A percentile compares a stretch with the other conserved stretches of the same genome.
phyloP scores from a whole-genome alignment of 2,113 vertebrate genomes.

The Dendrocopos noguchii region DNA sequence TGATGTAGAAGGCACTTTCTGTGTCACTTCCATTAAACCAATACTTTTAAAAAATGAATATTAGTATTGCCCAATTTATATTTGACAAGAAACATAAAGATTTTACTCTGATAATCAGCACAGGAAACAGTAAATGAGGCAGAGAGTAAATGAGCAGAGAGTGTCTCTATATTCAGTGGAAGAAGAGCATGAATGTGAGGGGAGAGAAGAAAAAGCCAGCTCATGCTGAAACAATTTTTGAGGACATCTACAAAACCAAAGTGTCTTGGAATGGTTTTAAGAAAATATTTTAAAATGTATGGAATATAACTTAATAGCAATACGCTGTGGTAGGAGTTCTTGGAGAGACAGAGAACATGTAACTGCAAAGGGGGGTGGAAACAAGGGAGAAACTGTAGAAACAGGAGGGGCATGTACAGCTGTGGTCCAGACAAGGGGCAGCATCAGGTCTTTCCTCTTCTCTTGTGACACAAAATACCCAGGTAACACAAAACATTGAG shows the following conservation, averaged over 20 bases:
- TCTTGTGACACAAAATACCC: neutral
- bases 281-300: neutral
- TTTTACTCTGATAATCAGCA: neutral
- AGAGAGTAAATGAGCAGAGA: neutral
- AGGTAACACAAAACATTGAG: neutral
- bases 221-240: neutral
- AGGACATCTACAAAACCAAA: neutral
- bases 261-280: neutral
- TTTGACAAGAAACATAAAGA: neutral
- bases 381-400: neutral
- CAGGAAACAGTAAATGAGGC: neutral
- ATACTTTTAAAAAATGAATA: neutral
- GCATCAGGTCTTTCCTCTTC: neutral
- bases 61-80: neutral
- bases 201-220: neutral
- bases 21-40: neutral
- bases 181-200: neutral
- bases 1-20: neutral
- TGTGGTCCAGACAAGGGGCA: neutral
- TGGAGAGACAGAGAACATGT: neutral
- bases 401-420: neutral
- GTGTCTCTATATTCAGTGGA: neutral
- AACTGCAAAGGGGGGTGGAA: neutral
- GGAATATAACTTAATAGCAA: neutral
- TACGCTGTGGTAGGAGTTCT: neutral